Percentiles rank a stretch among this genome's conserved stretches.
Conservation (phyloP, 23 tunicate species). For the Botrylloides violaceus region DNA sequence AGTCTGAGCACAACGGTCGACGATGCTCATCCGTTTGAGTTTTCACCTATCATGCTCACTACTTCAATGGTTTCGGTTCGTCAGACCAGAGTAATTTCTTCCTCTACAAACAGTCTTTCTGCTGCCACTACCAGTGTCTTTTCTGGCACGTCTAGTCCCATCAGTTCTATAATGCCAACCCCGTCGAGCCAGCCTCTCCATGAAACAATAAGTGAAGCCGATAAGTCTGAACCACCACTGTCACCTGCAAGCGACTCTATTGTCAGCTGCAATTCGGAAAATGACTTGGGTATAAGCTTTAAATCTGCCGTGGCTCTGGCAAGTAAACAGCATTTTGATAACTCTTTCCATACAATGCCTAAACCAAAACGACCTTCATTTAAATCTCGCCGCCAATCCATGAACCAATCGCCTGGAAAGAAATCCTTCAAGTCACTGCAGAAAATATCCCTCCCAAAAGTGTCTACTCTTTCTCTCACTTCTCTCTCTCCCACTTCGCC, state of each 20-base stretch:
- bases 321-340: neutral
- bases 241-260: neutral
- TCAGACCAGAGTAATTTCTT: constrained; percentile 12
- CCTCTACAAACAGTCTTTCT: constrained; percentile 1
- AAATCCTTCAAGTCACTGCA: constrained; percentile 13
- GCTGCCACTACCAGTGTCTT: constrained; percentile 9
- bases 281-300: neutral
- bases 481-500: constrained; percentile 45
- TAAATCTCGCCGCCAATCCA: constrained; percentile 16
- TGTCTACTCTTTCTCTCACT: constrained; percentile 38
- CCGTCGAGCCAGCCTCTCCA: neutral
- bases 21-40: constrained; percentile 14
- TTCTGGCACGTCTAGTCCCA: neutral
- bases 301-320: neutral
- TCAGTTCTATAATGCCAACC: neutral
- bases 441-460: constrained; percentile 22
- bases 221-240: neutral
- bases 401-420: constrained; percentile 5
- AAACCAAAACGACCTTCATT: constrained; percentile 9
- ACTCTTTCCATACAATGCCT: neutral
- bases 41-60: constrained; percentile 19
- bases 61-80: constrained; percentile 9
- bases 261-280: neutral
- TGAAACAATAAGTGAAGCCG: neutral
- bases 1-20: neutral